A percentile compares a stretch with the other conserved stretches of the same genome.
These are phyloP conservation scores for Poecile atricapillus DNA, from an alignment of 2,113 vertebrate genomes.

Conservation along the genomic window DNA sequence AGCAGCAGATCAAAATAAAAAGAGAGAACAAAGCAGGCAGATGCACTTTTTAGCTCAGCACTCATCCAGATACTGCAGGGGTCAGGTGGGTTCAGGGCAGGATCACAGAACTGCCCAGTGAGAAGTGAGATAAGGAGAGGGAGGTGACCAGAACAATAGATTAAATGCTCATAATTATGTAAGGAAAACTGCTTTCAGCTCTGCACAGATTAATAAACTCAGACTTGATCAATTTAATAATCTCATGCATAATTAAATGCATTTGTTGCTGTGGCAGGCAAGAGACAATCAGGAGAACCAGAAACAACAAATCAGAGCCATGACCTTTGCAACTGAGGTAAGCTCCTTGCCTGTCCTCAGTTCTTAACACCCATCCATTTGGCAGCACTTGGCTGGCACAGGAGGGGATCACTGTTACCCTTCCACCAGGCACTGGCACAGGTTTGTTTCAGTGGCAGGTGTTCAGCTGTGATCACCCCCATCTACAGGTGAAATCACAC, in stretches of 20 bases:
- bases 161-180: neutral
- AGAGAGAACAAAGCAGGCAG: neutral
- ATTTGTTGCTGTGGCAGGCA: conserved; percentile 11
- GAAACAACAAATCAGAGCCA: neutral
- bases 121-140: neutral
- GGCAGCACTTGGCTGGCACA: neutral
- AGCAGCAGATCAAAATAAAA: neutral
- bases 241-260: conserved; percentile 51
- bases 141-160: neutral
- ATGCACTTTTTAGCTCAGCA: neutral
- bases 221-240: conserved; percentile 52
- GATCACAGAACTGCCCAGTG: neutral
- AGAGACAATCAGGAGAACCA: conserved; percentile 14
- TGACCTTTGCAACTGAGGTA: neutral
- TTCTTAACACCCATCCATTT: neutral
- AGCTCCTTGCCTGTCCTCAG: neutral
- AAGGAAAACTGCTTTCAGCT: conserved; percentile 11
- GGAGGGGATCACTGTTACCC: neutral
- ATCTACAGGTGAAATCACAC: neutral
- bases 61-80: neutral
- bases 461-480: neutral
- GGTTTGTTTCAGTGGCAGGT: neutral
- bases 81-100: neutral
- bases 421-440: neutral
- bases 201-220: conserved; percentile 8